phyloP scores from a whole-genome alignment of 1,140 invertebrate genomes.

The Augochlora pura region DNA sequence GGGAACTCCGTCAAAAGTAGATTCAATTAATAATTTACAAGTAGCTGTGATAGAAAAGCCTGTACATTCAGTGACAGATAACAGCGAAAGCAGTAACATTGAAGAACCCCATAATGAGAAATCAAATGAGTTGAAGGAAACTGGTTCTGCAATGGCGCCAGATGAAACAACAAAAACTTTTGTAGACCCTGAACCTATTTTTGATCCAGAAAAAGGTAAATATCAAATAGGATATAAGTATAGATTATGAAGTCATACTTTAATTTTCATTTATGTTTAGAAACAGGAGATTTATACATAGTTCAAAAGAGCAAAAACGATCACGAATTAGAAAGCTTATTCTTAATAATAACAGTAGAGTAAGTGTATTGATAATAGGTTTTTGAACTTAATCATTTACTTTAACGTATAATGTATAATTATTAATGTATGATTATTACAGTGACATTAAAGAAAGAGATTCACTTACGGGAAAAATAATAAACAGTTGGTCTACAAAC shows the following conservation, averaged over 20 bases:
- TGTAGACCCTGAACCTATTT: slow-evolving; percentile 45
- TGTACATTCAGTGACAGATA: not conserved
- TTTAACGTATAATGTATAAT: slow-evolving; percentile 24
- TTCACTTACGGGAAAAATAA: slow-evolving; percentile 78
- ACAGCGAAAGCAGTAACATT: not conserved
- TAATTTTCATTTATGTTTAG: slow-evolving; percentile 51
- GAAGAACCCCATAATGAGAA: not conserved
- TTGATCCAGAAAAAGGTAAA: slow-evolving; percentile 72
- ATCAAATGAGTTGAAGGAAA: slow-evolving; percentile 22
- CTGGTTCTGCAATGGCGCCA: slow-evolving; percentile 5
- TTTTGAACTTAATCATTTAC: slow-evolving; percentile 15
- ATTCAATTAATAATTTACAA: slow-evolving; percentile 8
- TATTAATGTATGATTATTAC: slow-evolving; percentile 17
- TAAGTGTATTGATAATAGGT: slow-evolving; percentile 56
- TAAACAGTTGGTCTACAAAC: slow-evolving; percentile 82
- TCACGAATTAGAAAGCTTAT: slow-evolving; percentile 73
- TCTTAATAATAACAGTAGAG: slow-evolving; percentile 73
- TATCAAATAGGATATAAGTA: not conserved
- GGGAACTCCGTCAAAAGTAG: not conserved
- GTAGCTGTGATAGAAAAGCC: not conserved
- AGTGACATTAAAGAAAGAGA: slow-evolving; percentile 80
- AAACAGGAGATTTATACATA: slow-evolving; percentile 72
- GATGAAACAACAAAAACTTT: not conserved
- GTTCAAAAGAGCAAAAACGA: slow-evolving; percentile 70
- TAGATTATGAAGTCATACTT: not conserved